Percentiles rank a stretch among this genome's conserved stretches.
Conservation (phyloP, 2,113 vertebrate genomes). For the Syngnathus scovelli region DNA sequence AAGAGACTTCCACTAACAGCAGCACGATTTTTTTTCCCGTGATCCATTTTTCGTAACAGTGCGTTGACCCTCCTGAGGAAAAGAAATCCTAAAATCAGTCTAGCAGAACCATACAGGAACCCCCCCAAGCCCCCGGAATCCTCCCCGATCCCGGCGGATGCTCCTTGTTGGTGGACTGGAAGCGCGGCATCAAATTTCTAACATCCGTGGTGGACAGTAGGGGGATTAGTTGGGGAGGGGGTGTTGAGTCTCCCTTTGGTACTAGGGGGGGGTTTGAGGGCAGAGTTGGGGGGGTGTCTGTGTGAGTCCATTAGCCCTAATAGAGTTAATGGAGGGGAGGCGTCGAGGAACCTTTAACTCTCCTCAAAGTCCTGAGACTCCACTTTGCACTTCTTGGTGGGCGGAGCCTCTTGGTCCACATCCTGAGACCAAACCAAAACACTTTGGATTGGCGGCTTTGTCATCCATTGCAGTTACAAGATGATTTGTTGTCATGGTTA, state of each 20-base stretch:
- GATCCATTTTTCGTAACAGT: conserved; percentile 83
- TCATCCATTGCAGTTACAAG: too few relatives aligned
- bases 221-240: not conserved
- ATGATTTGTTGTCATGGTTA: conserved; percentile 44
- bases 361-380: conserved; percentile 87
- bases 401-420: conserved; percentile 81
- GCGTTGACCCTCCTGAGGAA: conserved; percentile 90
- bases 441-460: not conserved
- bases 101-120: not conserved
- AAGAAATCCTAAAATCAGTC: conserved; percentile 59
- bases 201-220: conserved; percentile 2
- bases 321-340: conserved; percentile 49
- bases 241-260: conserved; percentile 38
- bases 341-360: conserved; percentile 74
- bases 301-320: conserved; percentile 56
- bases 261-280: not conserved
- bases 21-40: conserved; percentile 78
- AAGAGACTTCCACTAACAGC: conserved; percentile 77
- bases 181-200: not conserved
- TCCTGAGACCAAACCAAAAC: conserved; percentile 68
- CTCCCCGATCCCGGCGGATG: conserved; percentile 12
- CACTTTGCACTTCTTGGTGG: conserved; percentile 91
- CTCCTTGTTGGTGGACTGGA: not conserved
- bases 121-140: conserved; percentile 15
- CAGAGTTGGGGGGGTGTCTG: conserved; percentile 2